These are phyloP conservation scores for Erinaceus europaeus DNA, from an alignment of 2,113 vertebrate genomes.

Conservation along the genomic window DNA sequence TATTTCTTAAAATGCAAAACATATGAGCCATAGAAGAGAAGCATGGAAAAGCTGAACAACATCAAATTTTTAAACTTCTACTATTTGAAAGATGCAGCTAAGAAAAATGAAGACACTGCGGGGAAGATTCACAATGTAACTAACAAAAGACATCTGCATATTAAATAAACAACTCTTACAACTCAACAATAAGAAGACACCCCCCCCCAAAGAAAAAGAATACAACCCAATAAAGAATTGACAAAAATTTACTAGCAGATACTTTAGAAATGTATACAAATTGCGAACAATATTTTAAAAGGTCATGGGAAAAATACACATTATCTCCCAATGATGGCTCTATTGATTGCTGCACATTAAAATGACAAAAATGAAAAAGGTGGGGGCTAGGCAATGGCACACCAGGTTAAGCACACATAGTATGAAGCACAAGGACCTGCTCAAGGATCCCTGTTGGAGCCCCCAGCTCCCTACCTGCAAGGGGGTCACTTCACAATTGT, in stretches of 20 bases:
- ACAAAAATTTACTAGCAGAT: background rate
- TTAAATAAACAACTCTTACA: background rate
- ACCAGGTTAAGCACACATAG: too few relatives aligned
- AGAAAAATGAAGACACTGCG: background rate
- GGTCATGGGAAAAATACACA: background rate
- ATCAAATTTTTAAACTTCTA: background rate
- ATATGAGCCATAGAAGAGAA: background rate
- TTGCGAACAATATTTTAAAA: background rate
- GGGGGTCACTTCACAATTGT: too few relatives aligned
- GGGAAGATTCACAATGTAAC: background rate
- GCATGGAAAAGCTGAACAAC: background rate
- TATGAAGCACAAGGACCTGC: too few relatives aligned
- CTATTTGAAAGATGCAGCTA: background rate
- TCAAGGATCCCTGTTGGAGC: too few relatives aligned
- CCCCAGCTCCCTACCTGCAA: too few relatives aligned
- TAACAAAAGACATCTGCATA: background rate
- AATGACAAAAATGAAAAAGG: background rate
- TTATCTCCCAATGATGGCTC: background rate
- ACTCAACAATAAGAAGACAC: background rate
- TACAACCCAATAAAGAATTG: background rate
- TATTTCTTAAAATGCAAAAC: background rate
- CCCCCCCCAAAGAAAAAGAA: too few relatives aligned
- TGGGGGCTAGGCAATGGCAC: too few relatives aligned
- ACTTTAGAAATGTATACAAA: background rate
- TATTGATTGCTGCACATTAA: background rate